Conservation (phyloP, 2,888 invertebrate species). For the Cryptocephalus primarius region DNA sequence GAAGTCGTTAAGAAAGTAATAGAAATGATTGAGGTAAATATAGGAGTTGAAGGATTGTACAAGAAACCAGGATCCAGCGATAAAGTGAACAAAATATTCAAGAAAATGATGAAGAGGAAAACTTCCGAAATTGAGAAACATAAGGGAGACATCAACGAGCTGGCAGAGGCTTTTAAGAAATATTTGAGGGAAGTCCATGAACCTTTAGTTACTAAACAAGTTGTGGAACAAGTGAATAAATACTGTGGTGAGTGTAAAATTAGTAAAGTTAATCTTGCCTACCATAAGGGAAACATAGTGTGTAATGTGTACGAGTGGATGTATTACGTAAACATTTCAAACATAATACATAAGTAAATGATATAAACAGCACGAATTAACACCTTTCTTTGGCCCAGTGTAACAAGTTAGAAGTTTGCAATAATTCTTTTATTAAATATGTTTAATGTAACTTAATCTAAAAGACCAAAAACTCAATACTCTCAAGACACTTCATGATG, state of each 20-base stretch:
- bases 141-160: slow-evolving; percentile 70
- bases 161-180: slow-evolving; percentile 81
- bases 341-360: too few relatives aligned
- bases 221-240: slow-evolving; percentile 20
- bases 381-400: too few relatives aligned
- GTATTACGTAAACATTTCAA: too few relatives aligned
- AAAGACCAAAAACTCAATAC: too few relatives aligned
- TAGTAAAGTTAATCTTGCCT: too few relatives aligned
- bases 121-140: slow-evolving; percentile 24
- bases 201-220: slow-evolving; percentile 71
- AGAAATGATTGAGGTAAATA: slow-evolving; percentile 57
- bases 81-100: slow-evolving; percentile 25
- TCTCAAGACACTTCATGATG: too few relatives aligned
- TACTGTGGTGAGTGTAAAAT: slow-evolving; percentile 45
- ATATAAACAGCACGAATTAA: too few relatives aligned
- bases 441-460: too few relatives aligned
- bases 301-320: too few relatives aligned
- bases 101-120: slow-evolving; percentile 25
- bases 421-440: too few relatives aligned
- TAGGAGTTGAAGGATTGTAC: slow-evolving; percentile 73
- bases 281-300: too few relatives aligned
- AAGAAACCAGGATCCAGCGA: slow-evolving; percentile 68
- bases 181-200: slow-evolving; percentile 86
- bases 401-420: too few relatives aligned
- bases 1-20: slow-evolving; percentile 71